Percentiles rank a stretch among this genome's conserved stretches.
Conservation (phyloP, 1,140 invertebrate species). For the Delia radicum region DNA sequence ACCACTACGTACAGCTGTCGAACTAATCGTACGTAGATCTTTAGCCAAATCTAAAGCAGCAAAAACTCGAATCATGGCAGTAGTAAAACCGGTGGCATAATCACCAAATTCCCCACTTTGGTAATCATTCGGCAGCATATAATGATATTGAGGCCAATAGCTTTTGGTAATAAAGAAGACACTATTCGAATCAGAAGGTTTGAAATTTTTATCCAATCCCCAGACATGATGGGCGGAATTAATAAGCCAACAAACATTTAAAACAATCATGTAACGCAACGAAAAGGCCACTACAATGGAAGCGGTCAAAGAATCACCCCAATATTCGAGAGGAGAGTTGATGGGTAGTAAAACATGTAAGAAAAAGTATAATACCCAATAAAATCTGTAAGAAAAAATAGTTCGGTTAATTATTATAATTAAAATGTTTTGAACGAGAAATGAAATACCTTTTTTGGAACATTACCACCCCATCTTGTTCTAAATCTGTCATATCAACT, state of each 20-base stretch:
- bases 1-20: conserved; percentile 62
- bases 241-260: conserved; percentile 67
- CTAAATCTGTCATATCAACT: conserved; percentile 85
- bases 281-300: conserved; percentile 69
- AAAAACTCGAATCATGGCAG: conserved; percentile 68
- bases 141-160: conserved; percentile 78
- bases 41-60: conserved; percentile 65
- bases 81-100: conserved; percentile 65
- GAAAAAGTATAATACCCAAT: conserved; percentile 68
- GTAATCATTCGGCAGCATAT: conserved; percentile 74
- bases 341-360: conserved; percentile 70
- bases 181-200: conserved; percentile 70
- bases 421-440: neutral
- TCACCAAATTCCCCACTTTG: conserved; percentile 74
- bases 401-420: neutral
- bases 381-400: conserved; percentile 61
- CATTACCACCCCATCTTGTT: conserved; percentile 79
- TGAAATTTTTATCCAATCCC: conserved; percentile 69
- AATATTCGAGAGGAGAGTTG: conserved; percentile 73
- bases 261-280: conserved; percentile 63
- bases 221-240: conserved; percentile 71
- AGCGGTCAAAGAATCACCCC: conserved; percentile 65
- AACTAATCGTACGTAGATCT: conserved; percentile 65
- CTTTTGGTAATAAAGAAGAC: conserved; percentile 72
- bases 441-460: conserved; percentile 74